Conservation (phyloP, 2,113 vertebrate species). For the Trematomus loennbergii region DNA sequence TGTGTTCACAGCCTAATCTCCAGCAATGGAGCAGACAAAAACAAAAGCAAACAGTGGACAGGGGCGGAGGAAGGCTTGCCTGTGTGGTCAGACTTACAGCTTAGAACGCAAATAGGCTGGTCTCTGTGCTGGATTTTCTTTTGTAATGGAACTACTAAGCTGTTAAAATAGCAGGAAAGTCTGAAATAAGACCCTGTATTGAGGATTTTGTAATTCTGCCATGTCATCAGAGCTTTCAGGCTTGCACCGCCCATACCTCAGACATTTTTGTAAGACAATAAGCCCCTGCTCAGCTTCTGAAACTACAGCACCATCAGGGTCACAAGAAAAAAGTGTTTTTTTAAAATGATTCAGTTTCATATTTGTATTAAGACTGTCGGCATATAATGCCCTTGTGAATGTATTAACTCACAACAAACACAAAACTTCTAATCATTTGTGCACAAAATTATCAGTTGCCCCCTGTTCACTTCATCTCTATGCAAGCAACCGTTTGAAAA, state of each 20-base stretch:
- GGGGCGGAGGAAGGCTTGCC: conserved; percentile 1
- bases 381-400: neutral
- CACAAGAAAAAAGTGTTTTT: neutral
- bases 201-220: neutral
- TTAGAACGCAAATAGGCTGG: neutral
- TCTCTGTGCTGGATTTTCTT: conserved; percentile 16
- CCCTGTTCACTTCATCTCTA: no score
- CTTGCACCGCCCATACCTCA: neutral
- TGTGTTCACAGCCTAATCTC: conserved; percentile 64
- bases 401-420: neutral
- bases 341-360: neutral
- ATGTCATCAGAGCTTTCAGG: neutral
- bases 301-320: neutral
- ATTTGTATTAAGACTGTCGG: neutral
- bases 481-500: no score
- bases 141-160: neutral
- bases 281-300: neutral
- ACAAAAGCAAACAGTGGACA: conserved; percentile 51
- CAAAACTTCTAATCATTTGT: no score
- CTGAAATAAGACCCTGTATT: neutral
- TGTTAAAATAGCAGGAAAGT: conserved; percentile 12
- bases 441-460: no score
- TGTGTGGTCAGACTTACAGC: conserved; percentile 23
- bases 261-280: neutral
- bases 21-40: conserved; percentile 39